Conservation (phyloP, 1,140 invertebrate species). For the Drosophila ogumai region DNA sequence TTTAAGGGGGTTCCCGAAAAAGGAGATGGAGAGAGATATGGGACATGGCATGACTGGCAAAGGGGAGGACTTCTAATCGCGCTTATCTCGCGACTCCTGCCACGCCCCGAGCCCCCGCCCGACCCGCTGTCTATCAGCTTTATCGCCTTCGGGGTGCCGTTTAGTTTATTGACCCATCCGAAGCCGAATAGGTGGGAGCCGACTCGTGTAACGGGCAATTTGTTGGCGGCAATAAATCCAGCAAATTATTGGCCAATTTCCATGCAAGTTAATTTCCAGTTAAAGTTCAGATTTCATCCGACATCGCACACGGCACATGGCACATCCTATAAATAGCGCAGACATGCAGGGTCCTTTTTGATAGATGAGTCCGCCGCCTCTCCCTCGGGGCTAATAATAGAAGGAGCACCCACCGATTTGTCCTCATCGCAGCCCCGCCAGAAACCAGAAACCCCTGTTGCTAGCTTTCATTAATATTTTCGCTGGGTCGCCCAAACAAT, state of each 20-base stretch:
- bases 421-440: neutral
- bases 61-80: slow-evolving; percentile 58
- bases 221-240: slow-evolving; percentile 70
- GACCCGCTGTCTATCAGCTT: slow-evolving; percentile 55
- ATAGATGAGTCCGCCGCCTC: slow-evolving; percentile 64
- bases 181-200: slow-evolving; percentile 47
- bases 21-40: neutral
- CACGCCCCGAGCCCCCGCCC: neutral
- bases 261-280: slow-evolving; percentile 77
- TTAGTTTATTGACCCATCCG: slow-evolving; percentile 76
- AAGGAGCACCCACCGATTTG: slow-evolving; percentile 9
- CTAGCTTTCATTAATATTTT: slow-evolving; percentile 68
- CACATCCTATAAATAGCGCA: slow-evolving; percentile 58
- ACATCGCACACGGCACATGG: neutral
- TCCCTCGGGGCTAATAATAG: slow-evolving; percentile 57
- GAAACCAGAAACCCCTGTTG: slow-evolving; percentile 6
- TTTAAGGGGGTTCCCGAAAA: slow-evolving; percentile 52
- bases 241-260: slow-evolving; percentile 59
- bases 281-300: slow-evolving; percentile 60
- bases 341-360: slow-evolving; percentile 36
- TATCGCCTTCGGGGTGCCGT: slow-evolving; percentile 62
- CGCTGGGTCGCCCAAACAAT: slow-evolving; percentile 60
- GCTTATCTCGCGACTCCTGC: slow-evolving; percentile 67
- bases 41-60: slow-evolving; percentile 23
- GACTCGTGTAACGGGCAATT: slow-evolving; percentile 48